Conservation (phyloP, 2,888 invertebrate species). For the Syrista parreyssii region DNA sequence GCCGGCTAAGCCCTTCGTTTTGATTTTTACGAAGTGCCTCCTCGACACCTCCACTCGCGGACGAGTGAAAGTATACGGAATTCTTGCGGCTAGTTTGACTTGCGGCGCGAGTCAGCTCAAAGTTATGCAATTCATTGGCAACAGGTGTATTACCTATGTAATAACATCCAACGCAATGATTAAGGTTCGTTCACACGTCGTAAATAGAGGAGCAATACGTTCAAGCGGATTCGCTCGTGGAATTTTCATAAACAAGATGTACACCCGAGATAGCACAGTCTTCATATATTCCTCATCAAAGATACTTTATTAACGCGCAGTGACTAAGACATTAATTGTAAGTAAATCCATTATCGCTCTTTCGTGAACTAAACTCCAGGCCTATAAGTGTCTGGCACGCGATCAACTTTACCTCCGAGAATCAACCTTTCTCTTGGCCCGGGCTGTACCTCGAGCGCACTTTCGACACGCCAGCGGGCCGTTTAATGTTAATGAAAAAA, state of each 20-base stretch:
- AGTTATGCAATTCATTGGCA: slow-evolving; percentile 49
- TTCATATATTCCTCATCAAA: background rate
- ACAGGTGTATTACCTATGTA: slow-evolving; percentile 50
- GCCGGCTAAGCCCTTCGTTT: slow-evolving; percentile 17
- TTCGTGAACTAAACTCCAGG: background rate
- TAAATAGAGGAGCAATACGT: background rate
- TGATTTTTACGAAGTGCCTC: slow-evolving; percentile 25
- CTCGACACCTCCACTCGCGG: slow-evolving; percentile 35
- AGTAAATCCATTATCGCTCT: background rate
- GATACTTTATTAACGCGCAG: background rate
- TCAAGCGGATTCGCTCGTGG: background rate
- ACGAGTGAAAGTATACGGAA: slow-evolving; percentile 60
- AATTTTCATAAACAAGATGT: background rate
- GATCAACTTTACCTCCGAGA: background rate
- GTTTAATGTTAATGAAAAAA: background rate
- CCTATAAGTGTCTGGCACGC: background rate
- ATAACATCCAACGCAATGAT: slow-evolving; percentile 32
- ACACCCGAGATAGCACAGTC: background rate
- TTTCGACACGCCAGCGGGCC: background rate
- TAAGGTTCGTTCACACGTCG: slow-evolving; percentile 25
- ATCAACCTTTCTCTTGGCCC: background rate
- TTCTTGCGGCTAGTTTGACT: slow-evolving; percentile 50
- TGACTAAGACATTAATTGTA: background rate
- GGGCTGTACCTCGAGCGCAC: background rate
- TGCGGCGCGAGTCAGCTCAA: slow-evolving; percentile 27